Evolutionary conservation across 1,140 invertebrate genomes (phyloP), one percentile per base, ranked within the genome.

Genomic region (Penaeus japonicus): DNA sequence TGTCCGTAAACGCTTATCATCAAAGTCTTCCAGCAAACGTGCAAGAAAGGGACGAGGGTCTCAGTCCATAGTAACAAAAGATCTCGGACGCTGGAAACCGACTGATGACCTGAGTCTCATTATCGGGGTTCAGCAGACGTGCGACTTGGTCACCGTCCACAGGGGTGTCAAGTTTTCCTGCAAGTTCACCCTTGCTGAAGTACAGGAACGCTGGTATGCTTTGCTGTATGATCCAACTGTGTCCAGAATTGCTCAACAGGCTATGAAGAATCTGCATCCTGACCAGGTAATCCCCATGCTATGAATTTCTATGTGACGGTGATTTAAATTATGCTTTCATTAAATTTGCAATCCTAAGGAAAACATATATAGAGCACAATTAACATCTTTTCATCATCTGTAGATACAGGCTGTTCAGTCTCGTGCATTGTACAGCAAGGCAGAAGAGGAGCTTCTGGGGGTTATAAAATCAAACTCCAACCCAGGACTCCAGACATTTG

Each of bases 131-230:
- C 96, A 98, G 92, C 98, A 99, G 95, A 97, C 97, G 10, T 97
- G 96, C 93, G 97, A 98, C 92, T 92, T 98, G 57, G 94, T 95
- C 55, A 95, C 95, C 91, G 98, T 99, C 12, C 96, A 99, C 92
- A 93, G 96, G 90, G 97, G 97, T 32, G 96, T 98, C 4, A 99
- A 98, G 92, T 99, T 99, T 93, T 98, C 98, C 0, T 98, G 97
- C 92, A 95, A 96, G 89, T 99, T 99, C 92, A 98, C 97, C 0
- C 92, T 99, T 20, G 96, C 96, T 92, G 98, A 99, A 92, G 95
- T 99, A 39, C 97, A 99, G 92, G 96, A 98, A 88, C 94, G 98
- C 85, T 99, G 98, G 98, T 98, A 98, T 93, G 96, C 97, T 17
- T 92, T 99, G 75, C 93, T 99, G 2, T 99, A 99, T 92, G 97